phyloP scores from a whole-genome alignment of 2,113 vertebrate genomes.

The Mustela nigripes region DNA sequence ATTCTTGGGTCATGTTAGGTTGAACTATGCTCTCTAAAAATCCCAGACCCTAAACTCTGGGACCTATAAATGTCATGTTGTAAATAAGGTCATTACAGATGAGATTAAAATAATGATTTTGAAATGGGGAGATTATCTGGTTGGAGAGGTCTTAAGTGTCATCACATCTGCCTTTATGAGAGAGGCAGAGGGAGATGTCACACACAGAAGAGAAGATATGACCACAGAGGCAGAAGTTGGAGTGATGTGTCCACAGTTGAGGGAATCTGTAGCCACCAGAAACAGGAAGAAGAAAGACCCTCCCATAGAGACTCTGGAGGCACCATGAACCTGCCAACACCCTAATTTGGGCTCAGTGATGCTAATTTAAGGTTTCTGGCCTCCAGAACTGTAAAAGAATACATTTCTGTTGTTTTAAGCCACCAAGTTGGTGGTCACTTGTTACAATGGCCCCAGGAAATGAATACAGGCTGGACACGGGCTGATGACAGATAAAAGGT shows the following conservation, averaged over 20 bases:
- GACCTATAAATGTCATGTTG: background rate
- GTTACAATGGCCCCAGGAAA: background rate
- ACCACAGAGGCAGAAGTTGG: background rate
- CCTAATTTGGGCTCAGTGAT: background rate
- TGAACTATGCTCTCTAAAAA: background rate
- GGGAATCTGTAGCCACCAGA: background rate
- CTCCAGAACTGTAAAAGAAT: background rate
- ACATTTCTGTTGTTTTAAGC: background rate
- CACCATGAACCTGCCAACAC: background rate
- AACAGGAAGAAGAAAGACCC: background rate
- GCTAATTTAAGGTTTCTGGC: background rate
- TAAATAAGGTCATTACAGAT: background rate
- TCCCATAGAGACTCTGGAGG: background rate
- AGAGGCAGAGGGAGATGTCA: background rate
- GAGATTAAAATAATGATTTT: background rate
- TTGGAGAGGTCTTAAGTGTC: background rate
- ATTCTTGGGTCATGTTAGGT: background rate
- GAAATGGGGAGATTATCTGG: background rate
- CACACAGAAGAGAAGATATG: background rate
- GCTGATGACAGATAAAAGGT: background rate
- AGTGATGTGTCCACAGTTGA: background rate
- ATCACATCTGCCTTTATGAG: background rate
- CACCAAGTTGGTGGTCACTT: background rate
- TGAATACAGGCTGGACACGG: background rate
- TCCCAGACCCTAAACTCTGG: background rate